Conservation (phyloP, 2,888 invertebrate species). For the Vandiemenella viatica region DNA sequence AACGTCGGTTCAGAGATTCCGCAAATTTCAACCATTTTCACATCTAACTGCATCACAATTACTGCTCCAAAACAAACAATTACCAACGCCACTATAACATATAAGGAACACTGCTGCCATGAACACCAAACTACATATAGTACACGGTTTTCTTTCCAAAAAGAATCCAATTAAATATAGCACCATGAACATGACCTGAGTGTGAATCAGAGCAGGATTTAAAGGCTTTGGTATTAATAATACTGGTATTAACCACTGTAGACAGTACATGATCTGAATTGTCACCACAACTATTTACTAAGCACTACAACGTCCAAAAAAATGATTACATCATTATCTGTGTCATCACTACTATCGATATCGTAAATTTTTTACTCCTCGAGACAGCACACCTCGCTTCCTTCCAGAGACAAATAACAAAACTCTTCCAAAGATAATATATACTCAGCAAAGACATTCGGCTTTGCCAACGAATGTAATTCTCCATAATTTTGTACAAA, state of each 20-base stretch:
- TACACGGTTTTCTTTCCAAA: slow-evolving; percentile 91
- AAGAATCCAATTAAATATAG: slow-evolving; percentile 94
- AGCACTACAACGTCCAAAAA: too few relatives aligned
- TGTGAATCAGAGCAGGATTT: slow-evolving; percentile 88
- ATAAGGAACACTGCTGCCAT: slow-evolving; percentile 82
- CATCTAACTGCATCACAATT: slow-evolving; percentile 47
- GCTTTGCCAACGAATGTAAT: too few relatives aligned
- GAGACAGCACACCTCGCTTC: too few relatives aligned
- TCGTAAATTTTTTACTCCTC: too few relatives aligned
- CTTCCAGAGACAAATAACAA: too few relatives aligned
- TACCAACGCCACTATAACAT: slow-evolving; percentile 91
- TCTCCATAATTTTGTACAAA: too few relatives aligned
- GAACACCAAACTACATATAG: slow-evolving; percentile 91
- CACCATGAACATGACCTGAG: slow-evolving; percentile 95
- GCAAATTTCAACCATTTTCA: slow-evolving; percentile 32
- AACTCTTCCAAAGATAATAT: too few relatives aligned
- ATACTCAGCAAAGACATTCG: too few relatives aligned
- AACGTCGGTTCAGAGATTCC: too few relatives aligned
- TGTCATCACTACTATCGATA: too few relatives aligned
- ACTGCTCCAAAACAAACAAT: slow-evolving; percentile 81
- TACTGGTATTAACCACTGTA: slow-evolving; percentile 94
- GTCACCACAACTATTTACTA: too few relatives aligned
- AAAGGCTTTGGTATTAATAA: slow-evolving; percentile 93
- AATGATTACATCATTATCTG: too few relatives aligned
- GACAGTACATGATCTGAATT: slow-evolving; percentile 99